Base-by-base conservation (phyloP, 2,888 invertebrate genomes). In the Geotrupes spiniger region DNA sequence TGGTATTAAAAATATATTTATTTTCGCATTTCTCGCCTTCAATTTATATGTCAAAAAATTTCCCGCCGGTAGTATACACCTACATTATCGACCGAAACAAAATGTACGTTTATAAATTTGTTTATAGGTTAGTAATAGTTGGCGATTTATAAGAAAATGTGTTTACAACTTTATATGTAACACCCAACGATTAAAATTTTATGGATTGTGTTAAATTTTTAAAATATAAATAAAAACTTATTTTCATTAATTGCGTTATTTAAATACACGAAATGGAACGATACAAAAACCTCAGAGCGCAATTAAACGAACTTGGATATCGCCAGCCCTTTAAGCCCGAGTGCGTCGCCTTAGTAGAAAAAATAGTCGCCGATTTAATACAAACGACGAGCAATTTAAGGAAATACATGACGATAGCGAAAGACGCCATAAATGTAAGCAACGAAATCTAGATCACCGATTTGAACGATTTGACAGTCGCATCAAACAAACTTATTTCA, bases 351-450 rank as follows among this genome's bases (percentile, higher is more conserved):
- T 74, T 95, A 54, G 89, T 92, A 56, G 87, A 89, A 72, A 83
- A 82, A 64, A 71, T 95, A 49, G 75, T 93, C 43, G 83, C 84
- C 36, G 94, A 95, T 74, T 78, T 94, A 49, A 77, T 92, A 51
- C 87, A 89, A 68, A 92, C 92, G 5, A 93, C 92, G n/a, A 85
- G 88, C 58, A 91, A 87, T 65, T 76, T 93, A 44, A 85, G 89
- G 64, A 87, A 91, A 73, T 86, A 89, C 54, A 92, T 92, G 78
- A 79, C 83, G 51, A 74, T 88, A 59, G 83, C 88, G 4, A 81
- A 84, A 66, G 80, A 84, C 61, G 81, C 85, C 42, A 70, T 81
- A 25, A 80, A 84, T 76, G 84, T 84, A 45, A 46, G 50, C 45
- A 10, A n/a, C 2, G n/a, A 42, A 28, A 9, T 25, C 16, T 28